phyloP scores from a whole-genome alignment of 2,113 vertebrate species.

The Perccottus glenii region DNA sequence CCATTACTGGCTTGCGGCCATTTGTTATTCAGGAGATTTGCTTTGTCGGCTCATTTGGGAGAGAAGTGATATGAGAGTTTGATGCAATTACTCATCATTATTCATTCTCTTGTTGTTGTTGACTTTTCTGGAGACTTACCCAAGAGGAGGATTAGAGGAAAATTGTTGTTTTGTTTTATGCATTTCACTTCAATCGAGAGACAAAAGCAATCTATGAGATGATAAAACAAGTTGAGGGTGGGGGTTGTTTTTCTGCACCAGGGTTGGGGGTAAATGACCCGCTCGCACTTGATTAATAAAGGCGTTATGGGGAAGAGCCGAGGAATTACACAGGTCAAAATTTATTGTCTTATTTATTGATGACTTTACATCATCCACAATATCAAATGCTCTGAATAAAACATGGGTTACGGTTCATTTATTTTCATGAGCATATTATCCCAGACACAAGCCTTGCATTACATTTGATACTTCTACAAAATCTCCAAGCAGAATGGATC shows the following conservation, averaged over 20 bases:
- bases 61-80: constrained; percentile 67
- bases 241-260: not conserved
- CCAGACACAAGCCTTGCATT: constrained; percentile 1
- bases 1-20: constrained; percentile 61
- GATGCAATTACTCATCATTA: constrained; percentile 71
- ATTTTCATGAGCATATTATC: constrained; percentile 3
- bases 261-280: constrained; percentile 21
- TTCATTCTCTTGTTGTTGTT: constrained; percentile 56
- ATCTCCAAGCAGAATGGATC: not conserved
- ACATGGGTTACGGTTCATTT: constrained; percentile 5
- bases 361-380: constrained; percentile 7
- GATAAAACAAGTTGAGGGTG: not conserved
- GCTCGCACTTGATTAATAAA: constrained; percentile 14
- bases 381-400: constrained; percentile 9
- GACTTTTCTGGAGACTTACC: constrained; percentile 49
- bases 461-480: not conserved
- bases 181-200: constrained; percentile 12
- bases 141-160: constrained; percentile 30
- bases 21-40: constrained; percentile 69
- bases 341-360: constrained; percentile 13
- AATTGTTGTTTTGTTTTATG: constrained; percentile 37
- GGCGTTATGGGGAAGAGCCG: not conserved
- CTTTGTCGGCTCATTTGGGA: constrained; percentile 70
- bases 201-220: constrained; percentile 5
- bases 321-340: not conserved